Base-by-base conservation (phyloP, 1,140 invertebrate species). In the Pseudomyrmex cubaensis region DNA sequence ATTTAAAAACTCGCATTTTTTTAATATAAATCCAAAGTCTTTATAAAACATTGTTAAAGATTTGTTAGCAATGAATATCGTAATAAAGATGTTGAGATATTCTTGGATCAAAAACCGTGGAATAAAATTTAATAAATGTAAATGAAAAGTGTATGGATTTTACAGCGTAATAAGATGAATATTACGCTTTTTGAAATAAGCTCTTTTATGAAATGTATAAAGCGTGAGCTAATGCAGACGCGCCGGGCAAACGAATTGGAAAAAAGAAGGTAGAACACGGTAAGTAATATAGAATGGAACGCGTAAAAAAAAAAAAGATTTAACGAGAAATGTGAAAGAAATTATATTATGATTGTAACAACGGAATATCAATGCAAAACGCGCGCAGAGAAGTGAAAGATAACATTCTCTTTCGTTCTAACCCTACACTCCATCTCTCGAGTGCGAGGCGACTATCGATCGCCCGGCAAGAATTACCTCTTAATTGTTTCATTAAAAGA, bases 241-340 rank as follows among this genome's bases (percentile, higher is more conserved):
- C 25, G 83, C 70, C 35, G 35, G 64, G 75, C 86, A 82, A 77
- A 85, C 85, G 67, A 78, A 85, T 87, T 63, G 83, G 74, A 75
- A 70, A 78, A 35, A 70, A 56, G 50, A 70, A 69, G 72, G 56
- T 48, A 15, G 67, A 67, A 52, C 35, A 17, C 20, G 20, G 64
- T 67, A 66, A 78, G 82, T 66, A 85, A 88, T 73, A 86, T 69
- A 70, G 77, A 84, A 56, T 74, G 69, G 73, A 88, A 77, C 85
- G 83, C 85, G 35, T 35, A 35, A 35, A 35, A 35, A 35, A 35
- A 35, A 91, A 87, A 90, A 83, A 85, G 88, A 90, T 90, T 90
- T 90, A 90, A 90, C 87, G 83, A 90, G 88, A 86, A 83, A 85
- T 82, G 72, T 80, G 72, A 59, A 72, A 80, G 76, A 46, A 72